Conservation (phyloP, 2,888 invertebrate species). For the Idaea aversata region DNA sequence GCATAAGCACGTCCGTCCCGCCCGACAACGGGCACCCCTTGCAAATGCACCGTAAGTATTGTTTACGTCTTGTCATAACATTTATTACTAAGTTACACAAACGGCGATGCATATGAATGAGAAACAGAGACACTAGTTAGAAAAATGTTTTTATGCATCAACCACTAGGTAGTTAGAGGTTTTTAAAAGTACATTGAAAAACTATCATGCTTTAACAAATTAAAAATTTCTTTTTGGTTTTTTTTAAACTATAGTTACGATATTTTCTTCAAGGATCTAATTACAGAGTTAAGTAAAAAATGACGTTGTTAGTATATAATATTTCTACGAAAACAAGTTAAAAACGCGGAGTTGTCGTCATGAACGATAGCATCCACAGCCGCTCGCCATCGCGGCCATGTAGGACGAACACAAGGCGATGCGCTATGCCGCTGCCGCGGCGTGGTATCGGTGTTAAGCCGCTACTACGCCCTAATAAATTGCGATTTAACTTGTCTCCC, state of each 20-base stretch:
- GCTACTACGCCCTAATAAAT: conserved; percentile 77
- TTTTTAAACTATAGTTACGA: too few species aligned
- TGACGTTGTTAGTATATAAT: too few species aligned
- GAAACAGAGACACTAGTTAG: conserved; percentile 6
- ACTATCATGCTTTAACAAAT: too few species aligned
- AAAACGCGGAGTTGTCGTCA: not conserved
- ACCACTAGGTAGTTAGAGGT: not conserved
- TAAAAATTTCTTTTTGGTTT: too few species aligned
- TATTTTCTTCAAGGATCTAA: too few species aligned
- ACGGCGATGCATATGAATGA: conserved; percentile 10
- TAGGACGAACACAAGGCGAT: conserved; percentile 22
- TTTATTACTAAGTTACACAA: conserved; percentile 12
- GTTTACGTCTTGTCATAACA: conserved; percentile 28
- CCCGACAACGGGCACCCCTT: conserved; percentile 30
- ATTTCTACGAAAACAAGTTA: not conserved
- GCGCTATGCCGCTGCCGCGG: conserved; percentile 33
- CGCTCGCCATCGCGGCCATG: not conserved
- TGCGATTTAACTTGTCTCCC: conserved; percentile 80
- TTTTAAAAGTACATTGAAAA: too few species aligned
- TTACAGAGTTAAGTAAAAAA: too few species aligned
- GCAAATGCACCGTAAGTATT: conserved; percentile 40
- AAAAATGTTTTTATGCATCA: not conserved
- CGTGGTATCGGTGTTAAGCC: conserved; percentile 58
- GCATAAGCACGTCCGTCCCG: conserved; percentile 62
- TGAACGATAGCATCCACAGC: not conserved